Conservation (phyloP, 2,113 vertebrate species). For the Microtus montanus region DNA sequence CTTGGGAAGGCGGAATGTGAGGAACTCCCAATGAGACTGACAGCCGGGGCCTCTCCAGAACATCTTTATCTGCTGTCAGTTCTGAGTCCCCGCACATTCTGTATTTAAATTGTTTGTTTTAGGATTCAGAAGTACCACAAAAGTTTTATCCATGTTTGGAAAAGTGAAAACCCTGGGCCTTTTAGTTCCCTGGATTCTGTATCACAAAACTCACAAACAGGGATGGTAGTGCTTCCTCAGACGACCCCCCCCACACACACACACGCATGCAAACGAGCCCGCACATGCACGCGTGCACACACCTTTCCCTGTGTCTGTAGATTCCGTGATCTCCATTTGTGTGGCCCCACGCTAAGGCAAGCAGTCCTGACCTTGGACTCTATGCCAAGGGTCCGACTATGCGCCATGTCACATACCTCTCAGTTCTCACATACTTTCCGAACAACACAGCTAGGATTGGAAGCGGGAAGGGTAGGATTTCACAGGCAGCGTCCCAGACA, state of each 20-base stretch:
- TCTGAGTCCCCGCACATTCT: background rate
- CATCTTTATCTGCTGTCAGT: background rate
- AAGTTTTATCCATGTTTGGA: slow-evolving; percentile 80
- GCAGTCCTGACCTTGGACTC: slow-evolving; percentile 70
- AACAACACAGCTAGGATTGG: background rate
- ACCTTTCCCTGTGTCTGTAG: fast-evolving
- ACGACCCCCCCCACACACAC: background rate
- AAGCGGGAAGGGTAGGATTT: slow-evolving; percentile 33
- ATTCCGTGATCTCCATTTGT: background rate
- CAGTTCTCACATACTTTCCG: slow-evolving; percentile 68
- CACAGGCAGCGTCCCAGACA: slow-evolving; percentile 12
- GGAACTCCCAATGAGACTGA: background rate
- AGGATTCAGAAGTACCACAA: slow-evolving; percentile 71
- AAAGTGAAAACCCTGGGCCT: background rate
- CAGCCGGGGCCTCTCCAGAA: background rate
- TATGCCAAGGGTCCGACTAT: slow-evolving; percentile 39
- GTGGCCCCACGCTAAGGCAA: slow-evolving; percentile 60
- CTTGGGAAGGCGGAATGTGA: background rate
- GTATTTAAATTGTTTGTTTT: slow-evolving; percentile 18
- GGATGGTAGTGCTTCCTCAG: background rate
- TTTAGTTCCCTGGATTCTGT: fast-evolving
- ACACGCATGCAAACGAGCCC: no score
- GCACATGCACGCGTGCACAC: background rate
- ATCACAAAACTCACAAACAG: background rate
- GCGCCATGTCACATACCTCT: slow-evolving; percentile 52